Base-by-base conservation (phyloP, 2,888 invertebrate species). In the Bembecia ichneumoniformis region DNA sequence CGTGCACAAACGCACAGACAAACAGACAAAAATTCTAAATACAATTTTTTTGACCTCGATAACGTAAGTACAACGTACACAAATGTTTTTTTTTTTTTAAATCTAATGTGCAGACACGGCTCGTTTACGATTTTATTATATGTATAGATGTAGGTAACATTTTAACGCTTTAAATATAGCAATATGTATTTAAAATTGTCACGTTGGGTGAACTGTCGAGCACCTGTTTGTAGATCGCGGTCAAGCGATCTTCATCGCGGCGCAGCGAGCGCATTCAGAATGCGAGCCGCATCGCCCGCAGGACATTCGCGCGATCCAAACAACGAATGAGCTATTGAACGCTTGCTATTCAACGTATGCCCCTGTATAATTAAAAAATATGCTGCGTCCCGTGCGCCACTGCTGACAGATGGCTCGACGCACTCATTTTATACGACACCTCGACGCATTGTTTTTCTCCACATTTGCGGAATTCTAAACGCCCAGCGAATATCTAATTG, bases 211-310 rank as follows among this genome's bases (percentile, higher is more conserved):
- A 54, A 57, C 58, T 59, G 62, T 57, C 54, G 54, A 66, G 71
- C 82, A 82, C 82, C 82, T 82, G 82, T 81, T 82, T 77, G 67
- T 77, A 73, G 78, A 81, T 77, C 78, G 75, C 74, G 79, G 71
- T 71, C 77, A 71, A 76, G 71, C 72, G 73, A 80, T 81, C 79
- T 76, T 73, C 74, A 77, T 77, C 63, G 60, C 67, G 58, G 59
- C 65, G 54, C 48, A 52, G 55, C 63, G 50, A 52, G 59, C 64
- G 63, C 68, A 71, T 76, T 78, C 68, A 60, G 57, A 58, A 84
- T 84, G 74, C 82, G 61, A 52, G 57, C 57, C 73, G 66, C 77
- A 77, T 81, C 66, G 66, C 58, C 53, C 62, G 58, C 71, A 68
- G 71, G 70, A 71, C 74, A 74, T 77, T 79, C 74, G 72, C 68